A percentile compares a stretch with the other conserved stretches of the same genome.
phyloP scores from a whole-genome alignment of 2,888 invertebrate genomes.

The Hypomecis atomaria region DNA sequence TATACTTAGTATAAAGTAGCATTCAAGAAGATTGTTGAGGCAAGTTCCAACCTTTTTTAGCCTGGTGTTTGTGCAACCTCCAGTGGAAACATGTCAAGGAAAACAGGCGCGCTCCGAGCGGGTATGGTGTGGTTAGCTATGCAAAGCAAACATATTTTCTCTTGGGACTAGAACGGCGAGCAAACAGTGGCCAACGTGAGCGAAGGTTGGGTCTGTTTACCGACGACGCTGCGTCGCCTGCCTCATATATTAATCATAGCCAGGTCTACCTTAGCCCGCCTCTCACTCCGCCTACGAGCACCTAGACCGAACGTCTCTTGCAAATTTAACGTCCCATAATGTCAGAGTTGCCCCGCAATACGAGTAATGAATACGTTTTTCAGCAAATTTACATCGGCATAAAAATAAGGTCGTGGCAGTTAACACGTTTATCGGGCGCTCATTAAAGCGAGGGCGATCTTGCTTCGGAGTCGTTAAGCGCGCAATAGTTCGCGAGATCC shows the following conservation, averaged over 20 bases:
- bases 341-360: slow-evolving; percentile 63
- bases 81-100: slow-evolving; percentile 75
- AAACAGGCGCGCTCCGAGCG: slow-evolving; percentile 67
- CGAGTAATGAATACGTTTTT: slow-evolving; percentile 81
- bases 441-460: slow-evolving; percentile 84
- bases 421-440: slow-evolving; percentile 85
- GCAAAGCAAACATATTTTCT: slow-evolving; percentile 84
- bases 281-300: slow-evolving; percentile 45
- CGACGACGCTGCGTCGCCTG: slow-evolving; percentile 79
- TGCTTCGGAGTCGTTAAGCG: slow-evolving; percentile 85
- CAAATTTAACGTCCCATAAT: slow-evolving; percentile 57
- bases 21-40: slow-evolving; percentile 30
- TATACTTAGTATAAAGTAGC: slow-evolving; percentile 9
- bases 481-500: slow-evolving; percentile 85
- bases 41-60: slow-evolving; percentile 37
- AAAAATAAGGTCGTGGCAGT: slow-evolving; percentile 84
- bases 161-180: slow-evolving; percentile 80
- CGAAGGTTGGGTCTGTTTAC: slow-evolving; percentile 80
- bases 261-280: slow-evolving; percentile 69
- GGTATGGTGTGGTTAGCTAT: slow-evolving; percentile 77
- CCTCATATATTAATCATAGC: slow-evolving; percentile 83
- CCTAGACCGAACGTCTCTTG: slow-evolving; percentile 47
- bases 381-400: slow-evolving; percentile 82
- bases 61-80: slow-evolving; percentile 62
- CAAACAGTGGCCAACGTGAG: slow-evolving; percentile 78